Base-by-base conservation (phyloP, 2,888 invertebrate species). In the Mesoligia furuncula region DNA sequence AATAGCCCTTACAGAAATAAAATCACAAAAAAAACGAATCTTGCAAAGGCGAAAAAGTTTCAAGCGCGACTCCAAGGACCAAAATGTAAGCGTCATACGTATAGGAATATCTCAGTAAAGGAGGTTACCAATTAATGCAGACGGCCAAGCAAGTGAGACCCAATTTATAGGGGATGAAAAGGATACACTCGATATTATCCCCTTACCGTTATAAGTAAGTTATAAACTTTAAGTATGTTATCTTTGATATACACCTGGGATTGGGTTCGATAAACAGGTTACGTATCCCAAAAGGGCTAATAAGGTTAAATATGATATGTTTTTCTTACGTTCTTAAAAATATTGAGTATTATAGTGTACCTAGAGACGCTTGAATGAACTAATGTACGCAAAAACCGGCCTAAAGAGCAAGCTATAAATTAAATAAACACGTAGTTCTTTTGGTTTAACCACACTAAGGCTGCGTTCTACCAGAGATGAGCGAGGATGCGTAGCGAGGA, bases 221-320 rank as follows among this genome's bases (percentile, higher is more conserved):
- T 68, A 68, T 65, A 77, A 77, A 81, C 68, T 48, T 77, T 57
- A 27, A 59, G 67, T 17, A 51, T 61, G 45, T 69, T 69, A 73
- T 77, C 62, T 83, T 66, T 72, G 81, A 81, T 69, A 59, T 81
- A 77, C 69, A 77, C 64, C 31, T 73, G 70, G 48, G 70, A 75
- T 71, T 71, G n/a, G 36, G 54, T 65, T 54, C 24, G 64, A 45
- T 59, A 66, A n/a, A 65, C 24, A 68, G 20, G 36, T 61, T 31
- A 42, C 39, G 17, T 54, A 20, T 39, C 48, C 31, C 0, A 11
- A n/a, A 80, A 75, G 62, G 31, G 45, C 7, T 42, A 42, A 2
- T 64, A 31, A 68, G 62, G 36, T 57, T 59, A 71, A 75, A 76
- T 72, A 72, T 68, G 42, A 45, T 36, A 59, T 42, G 48, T 54